phyloP scores from a whole-genome alignment of 1,140 invertebrate species.

The Drosophila obscura region DNA sequence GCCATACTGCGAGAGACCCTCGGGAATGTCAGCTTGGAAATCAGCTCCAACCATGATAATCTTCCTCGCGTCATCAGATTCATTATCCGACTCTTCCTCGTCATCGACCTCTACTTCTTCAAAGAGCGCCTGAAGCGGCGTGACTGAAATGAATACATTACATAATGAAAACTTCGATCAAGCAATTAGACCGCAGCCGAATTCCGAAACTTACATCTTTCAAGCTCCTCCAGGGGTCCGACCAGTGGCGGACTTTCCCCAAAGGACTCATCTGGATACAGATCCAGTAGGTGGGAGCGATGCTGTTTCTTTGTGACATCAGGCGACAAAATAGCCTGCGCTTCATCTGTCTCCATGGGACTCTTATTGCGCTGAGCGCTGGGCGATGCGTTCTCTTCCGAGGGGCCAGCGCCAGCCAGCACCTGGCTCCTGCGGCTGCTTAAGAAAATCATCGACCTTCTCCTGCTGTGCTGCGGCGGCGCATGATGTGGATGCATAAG shows the following conservation, averaged over 20 bases:
- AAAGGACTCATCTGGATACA: constrained; percentile 77
- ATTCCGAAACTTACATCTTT: constrained; percentile 46
- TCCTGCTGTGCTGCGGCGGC: constrained; percentile 4
- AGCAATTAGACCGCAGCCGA: neutral
- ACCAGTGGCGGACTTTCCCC: constrained; percentile 47
- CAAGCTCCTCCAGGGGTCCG: constrained; percentile 26
- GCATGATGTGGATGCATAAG: constrained; percentile 1
- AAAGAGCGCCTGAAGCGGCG: constrained; percentile 86
- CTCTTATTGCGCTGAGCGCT: neutral
- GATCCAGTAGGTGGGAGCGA: constrained; percentile 69
- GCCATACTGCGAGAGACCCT: constrained; percentile 95
- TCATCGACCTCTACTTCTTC: constrained; percentile 90
- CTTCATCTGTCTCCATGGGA: constrained; percentile 14
- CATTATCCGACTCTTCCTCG: constrained; percentile 91
- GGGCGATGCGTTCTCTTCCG: constrained; percentile 3
- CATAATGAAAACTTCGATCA: constrained; percentile 2
- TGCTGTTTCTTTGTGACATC: constrained; percentile 67
- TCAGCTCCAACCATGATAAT: constrained; percentile 98
- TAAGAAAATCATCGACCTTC: neutral
- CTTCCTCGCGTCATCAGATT: constrained; percentile 85
- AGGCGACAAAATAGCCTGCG: neutral
- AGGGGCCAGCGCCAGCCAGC: neutral
- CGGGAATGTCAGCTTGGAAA: constrained; percentile 96
- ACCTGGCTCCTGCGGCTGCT: neutral
- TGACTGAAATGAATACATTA: constrained; percentile 68